A percentile compares a stretch with the other conserved stretches of the same genome.
These are phyloP conservation scores for Berghia stephanieae DNA, from an alignment of 1,140 invertebrate genomes.

Conservation along the genomic window DNA sequence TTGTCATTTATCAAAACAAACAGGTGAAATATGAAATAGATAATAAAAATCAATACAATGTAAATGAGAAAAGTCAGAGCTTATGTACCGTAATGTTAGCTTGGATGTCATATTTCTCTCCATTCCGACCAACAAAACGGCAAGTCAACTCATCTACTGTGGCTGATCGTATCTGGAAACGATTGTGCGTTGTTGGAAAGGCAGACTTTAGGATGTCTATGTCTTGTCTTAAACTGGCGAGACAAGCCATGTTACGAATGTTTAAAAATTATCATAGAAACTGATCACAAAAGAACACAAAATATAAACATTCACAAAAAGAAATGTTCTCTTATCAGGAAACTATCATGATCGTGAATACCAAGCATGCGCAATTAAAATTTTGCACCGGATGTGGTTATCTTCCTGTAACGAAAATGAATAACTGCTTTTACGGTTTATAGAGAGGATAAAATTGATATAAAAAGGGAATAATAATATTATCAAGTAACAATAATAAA, in stretches of 20 bases:
- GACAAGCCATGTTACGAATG: slow-evolving; percentile 81
- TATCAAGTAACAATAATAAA: no score
- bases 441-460: no score
- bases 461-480: no score
- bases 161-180: slow-evolving; percentile 87
- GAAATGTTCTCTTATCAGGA: slow-evolving; percentile 22
- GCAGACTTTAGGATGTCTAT: slow-evolving; percentile 94
- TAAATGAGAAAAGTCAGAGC: slow-evolving; percentile 23
- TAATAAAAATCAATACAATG: no score
- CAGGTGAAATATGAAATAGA: no score
- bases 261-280: neutral
- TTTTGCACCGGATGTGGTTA: no score
- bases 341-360: no score
- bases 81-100: slow-evolving; percentile 86
- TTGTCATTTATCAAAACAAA: no score
- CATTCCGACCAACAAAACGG: slow-evolving; percentile 93
- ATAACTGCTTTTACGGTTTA: no score
- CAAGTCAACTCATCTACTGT: slow-evolving; percentile 98
- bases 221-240: slow-evolving; percentile 97
- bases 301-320: neutral
- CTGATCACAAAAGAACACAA: neutral
- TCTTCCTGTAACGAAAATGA: no score
- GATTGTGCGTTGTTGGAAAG: slow-evolving; percentile 94
- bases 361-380: no score
- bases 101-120: slow-evolving; percentile 95